phyloP scores from a whole-genome alignment of 2,113 vertebrate genomes.

The Dolichallabes microphthalmus region DNA sequence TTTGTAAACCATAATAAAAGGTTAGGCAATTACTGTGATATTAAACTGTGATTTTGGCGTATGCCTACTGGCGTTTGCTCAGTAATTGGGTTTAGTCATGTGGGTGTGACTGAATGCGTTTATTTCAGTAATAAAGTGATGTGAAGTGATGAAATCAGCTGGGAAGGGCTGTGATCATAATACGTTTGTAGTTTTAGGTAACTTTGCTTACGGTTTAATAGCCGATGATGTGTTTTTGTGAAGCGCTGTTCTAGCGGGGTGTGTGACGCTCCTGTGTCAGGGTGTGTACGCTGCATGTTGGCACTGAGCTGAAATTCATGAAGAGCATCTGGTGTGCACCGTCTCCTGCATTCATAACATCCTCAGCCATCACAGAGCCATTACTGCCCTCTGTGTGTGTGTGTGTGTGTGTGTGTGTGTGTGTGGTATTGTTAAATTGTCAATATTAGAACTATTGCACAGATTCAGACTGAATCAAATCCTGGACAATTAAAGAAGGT shows the following conservation, averaged over 20 bases:
- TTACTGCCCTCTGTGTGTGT: neutral
- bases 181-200: neutral
- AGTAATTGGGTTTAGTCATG: constrained; percentile 11
- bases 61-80: neutral
- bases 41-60: neutral
- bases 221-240: neutral
- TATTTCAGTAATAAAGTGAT: neutral
- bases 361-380: neutral
- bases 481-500: neutral
- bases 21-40: neutral
- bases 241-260: neutral
- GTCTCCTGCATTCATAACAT: constrained; percentile 22
- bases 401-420: constrained; percentile 20
- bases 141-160: neutral
- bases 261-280: neutral
- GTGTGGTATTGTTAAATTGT: neutral
- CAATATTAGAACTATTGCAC: neutral
- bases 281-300: constrained; percentile 1
- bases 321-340: constrained; percentile 34
- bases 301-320: constrained; percentile 28
- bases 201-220: neutral
- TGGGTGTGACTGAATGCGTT: constrained; percentile 10
- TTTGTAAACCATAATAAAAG: constrained; percentile 20
- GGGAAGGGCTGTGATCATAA: neutral
- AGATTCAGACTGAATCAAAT: neutral